phyloP scores from a whole-genome alignment of 2,888 invertebrate species.

The Eilema sororculum region DNA sequence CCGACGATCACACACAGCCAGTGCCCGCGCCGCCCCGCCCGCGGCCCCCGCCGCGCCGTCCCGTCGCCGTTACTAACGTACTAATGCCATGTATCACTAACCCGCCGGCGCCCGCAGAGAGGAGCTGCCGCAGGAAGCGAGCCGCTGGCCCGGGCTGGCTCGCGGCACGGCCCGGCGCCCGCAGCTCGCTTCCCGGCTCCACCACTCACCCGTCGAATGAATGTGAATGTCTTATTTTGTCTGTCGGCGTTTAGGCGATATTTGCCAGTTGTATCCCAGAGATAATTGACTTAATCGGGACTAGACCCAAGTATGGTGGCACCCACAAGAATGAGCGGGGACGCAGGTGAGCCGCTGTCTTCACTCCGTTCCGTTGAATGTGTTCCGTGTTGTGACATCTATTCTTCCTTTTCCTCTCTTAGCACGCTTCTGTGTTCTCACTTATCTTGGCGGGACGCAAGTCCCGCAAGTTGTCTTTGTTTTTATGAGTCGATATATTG shows the following conservation, averaged over 20 bases:
- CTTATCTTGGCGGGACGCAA: slow-evolving; percentile 86
- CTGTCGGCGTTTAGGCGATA: slow-evolving; percentile 96
- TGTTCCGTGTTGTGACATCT: slow-evolving; percentile 87
- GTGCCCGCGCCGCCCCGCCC: slow-evolving; percentile 75
- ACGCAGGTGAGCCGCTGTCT: slow-evolving; percentile 97
- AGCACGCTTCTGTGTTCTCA: slow-evolving; percentile 88
- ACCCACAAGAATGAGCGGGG: slow-evolving; percentile 99
- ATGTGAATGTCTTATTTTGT: slow-evolving; percentile 89
- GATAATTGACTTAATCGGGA: slow-evolving; percentile 99
- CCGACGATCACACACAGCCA: slow-evolving; percentile 86
- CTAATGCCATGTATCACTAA: slow-evolving; percentile 40
- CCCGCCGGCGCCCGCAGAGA: slow-evolving; percentile 48
- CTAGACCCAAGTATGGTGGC: slow-evolving; percentile 99
- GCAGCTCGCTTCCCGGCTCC: slow-evolving; percentile 43
- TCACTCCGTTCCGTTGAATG: slow-evolving; percentile 88
- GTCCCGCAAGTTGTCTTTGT: slow-evolving; percentile 84
- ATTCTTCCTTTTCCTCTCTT: slow-evolving; percentile 87
- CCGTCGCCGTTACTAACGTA: slow-evolving; percentile 36
- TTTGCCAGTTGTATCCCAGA: slow-evolving; percentile 99
- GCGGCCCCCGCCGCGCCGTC: slow-evolving; percentile 43
- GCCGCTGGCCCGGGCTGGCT: slow-evolving; percentile 45
- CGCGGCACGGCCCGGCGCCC: slow-evolving; percentile 50
- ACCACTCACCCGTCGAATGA: slow-evolving; percentile 74
- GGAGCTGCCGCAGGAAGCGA: slow-evolving; percentile 47
- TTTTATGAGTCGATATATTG: slow-evolving; percentile 83